A percentile compares a stretch with the other conserved stretches of the same genome.
phyloP scores from a whole-genome alignment of 2,113 vertebrate species.

The Myiozetetes cayanensis region DNA sequence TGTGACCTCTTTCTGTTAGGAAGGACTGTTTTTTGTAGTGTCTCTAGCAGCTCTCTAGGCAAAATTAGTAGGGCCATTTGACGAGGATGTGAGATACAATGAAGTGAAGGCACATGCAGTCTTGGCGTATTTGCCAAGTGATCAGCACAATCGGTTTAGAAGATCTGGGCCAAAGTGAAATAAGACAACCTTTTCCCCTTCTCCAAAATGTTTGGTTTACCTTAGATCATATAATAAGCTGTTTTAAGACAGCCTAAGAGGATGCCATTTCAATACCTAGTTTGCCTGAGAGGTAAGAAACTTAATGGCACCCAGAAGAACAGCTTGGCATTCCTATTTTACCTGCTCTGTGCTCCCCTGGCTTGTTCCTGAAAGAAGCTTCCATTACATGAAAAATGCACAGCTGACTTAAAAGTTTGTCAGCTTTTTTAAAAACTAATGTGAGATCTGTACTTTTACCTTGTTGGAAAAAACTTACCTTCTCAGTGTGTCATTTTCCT shows the following conservation, averaged over 20 bases:
- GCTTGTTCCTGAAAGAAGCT: background rate
- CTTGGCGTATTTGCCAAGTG: background rate
- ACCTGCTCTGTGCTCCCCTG: background rate
- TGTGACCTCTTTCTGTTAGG: background rate
- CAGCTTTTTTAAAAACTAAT: background rate
- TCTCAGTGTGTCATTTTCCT: background rate
- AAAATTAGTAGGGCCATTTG: background rate
- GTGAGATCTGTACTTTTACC: background rate
- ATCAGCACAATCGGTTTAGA: accelerated
- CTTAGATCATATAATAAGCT: background rate
- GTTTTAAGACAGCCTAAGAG: background rate
- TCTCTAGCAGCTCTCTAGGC: background rate
- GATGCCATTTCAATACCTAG: background rate
- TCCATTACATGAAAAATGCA: background rate
- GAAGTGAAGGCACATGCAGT: background rate
- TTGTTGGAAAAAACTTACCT: background rate
- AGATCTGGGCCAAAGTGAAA: background rate
- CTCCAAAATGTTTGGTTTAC: background rate
- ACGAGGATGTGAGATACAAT: accelerated
- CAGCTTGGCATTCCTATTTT: background rate
- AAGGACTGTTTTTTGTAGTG: background rate
- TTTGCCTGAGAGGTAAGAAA: background rate
- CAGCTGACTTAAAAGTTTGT: background rate
- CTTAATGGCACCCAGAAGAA: background rate
- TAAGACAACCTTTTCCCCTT: background rate